Evolutionary conservation across 2,797 vertebrate genomes (phyloP).

Genomic region (Paedocypris micromegethes): DNA sequence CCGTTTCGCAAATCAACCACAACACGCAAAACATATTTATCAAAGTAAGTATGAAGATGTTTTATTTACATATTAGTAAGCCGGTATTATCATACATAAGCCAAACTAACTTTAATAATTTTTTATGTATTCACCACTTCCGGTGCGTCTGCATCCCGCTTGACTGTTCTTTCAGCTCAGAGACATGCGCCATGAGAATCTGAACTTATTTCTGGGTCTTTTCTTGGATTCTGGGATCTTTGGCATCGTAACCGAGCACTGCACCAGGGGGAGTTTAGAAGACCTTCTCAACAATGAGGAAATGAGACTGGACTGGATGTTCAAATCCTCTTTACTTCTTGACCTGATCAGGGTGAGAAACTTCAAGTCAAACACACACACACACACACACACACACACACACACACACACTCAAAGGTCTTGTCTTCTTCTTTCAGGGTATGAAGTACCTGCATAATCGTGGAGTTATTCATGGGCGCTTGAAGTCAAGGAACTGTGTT

Average conservation of each 20-base stretch:
- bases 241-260: constrained; percentile 86
- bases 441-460: constrained; percentile 87
- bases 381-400: too few species aligned
- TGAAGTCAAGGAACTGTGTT: constrained; percentile 92
- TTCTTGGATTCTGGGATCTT: constrained; percentile 80
- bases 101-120: too few species aligned
- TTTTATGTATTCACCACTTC: not conserved
- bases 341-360: constrained; percentile 84
- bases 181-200: constrained; percentile 89
- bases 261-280: constrained; percentile 82
- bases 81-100: too few species aligned
- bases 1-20: constrained; percentile 56
- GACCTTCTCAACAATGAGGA: constrained; percentile 83
- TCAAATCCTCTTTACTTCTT: constrained; percentile 88
- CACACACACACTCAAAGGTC: not conserved
- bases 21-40: constrained; percentile 73
- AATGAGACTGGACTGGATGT: constrained; percentile 97
- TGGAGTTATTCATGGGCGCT: constrained; percentile 76
- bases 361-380: not conserved
- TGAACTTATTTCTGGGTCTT: constrained; percentile 85
- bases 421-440: constrained; percentile 62
- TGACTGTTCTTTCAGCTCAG: constrained; percentile 66
- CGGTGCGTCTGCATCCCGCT: not conserved
- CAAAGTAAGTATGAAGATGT: constrained; percentile 65
- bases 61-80: too few species aligned